Conservation (phyloP, 2,113 vertebrate species). For the Paracyprichromis sp. region DNA sequence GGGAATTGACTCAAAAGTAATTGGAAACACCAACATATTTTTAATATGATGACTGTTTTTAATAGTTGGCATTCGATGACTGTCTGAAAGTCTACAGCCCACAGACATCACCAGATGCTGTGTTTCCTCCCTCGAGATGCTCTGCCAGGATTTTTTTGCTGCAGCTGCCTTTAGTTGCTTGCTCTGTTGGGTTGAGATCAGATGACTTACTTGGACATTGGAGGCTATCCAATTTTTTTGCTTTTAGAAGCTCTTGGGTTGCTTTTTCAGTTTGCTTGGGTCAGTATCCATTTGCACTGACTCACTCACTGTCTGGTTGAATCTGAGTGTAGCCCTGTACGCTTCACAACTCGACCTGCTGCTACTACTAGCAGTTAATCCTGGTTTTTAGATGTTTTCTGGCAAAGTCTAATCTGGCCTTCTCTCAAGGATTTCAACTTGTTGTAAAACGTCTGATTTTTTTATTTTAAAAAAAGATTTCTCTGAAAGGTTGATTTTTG, state of each 20-base stretch:
- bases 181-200: not conserved
- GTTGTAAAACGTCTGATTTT: not conserved
- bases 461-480: not conserved
- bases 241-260: not conserved
- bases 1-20: not conserved
- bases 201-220: not conserved
- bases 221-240: not conserved
- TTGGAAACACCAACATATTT: not conserved
- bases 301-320: not conserved
- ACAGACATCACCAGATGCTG: not conserved
- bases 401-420: not conserved
- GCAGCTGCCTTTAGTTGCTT: not conserved
- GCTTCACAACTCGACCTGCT: not conserved
- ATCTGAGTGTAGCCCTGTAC: not conserved
- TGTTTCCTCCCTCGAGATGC: not conserved
- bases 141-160: not conserved
- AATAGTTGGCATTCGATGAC: not conserved
- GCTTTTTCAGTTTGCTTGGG: not conserved
- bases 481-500: not conserved
- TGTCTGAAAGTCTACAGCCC: not conserved
- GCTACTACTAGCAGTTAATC: not conserved
- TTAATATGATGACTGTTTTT: not conserved
- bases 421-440: not conserved
- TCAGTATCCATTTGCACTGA: not conserved
- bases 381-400: not conserved